phyloP scores from a whole-genome alignment of 2,888 invertebrate genomes.

The Trichacis sp. region DNA sequence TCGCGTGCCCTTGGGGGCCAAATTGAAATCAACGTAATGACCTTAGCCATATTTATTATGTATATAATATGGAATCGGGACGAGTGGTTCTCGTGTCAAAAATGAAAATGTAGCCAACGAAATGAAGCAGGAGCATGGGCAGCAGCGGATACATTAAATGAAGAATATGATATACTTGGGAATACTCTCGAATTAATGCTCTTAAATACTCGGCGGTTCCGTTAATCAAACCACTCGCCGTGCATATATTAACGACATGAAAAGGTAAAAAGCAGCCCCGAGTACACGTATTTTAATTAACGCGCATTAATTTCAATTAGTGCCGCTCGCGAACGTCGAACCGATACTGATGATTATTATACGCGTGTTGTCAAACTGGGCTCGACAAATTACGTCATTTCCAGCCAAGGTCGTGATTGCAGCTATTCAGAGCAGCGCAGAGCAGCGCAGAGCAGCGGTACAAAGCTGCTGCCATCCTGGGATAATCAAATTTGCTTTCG shows the following conservation, averaged over 20 bases:
- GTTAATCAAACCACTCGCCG: constrained; percentile 36
- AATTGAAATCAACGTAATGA: no score
- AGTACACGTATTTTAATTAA: constrained; percentile 41
- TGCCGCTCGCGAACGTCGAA: constrained; percentile 10
- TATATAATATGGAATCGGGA: constrained; percentile 19
- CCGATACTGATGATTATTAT: no score
- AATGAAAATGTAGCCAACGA: constrained; percentile 17
- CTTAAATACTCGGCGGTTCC: constrained; percentile 31
- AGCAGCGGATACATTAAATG: constrained; percentile 22
- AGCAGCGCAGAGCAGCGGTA: no score
- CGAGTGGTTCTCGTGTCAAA: constrained; percentile 16
- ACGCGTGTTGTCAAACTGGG: no score
- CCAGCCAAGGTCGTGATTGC: no score
- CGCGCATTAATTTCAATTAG: constrained; percentile 40
- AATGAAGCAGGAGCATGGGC: not conserved
- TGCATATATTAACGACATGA: constrained; percentile 30
- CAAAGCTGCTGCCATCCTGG: no score
- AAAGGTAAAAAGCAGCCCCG: constrained; percentile 26
- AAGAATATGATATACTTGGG: constrained; percentile 32
- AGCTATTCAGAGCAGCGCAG: not conserved
- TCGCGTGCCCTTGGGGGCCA: no score
- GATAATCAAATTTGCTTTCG: no score
- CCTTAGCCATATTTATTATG: constrained; percentile 32
- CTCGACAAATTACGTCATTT: no score
- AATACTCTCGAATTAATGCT: constrained; percentile 26